Evolutionary conservation across 2,113 vertebrate genomes (phyloP).

Genomic region (Anarrhichthys ocellatus): DNA sequence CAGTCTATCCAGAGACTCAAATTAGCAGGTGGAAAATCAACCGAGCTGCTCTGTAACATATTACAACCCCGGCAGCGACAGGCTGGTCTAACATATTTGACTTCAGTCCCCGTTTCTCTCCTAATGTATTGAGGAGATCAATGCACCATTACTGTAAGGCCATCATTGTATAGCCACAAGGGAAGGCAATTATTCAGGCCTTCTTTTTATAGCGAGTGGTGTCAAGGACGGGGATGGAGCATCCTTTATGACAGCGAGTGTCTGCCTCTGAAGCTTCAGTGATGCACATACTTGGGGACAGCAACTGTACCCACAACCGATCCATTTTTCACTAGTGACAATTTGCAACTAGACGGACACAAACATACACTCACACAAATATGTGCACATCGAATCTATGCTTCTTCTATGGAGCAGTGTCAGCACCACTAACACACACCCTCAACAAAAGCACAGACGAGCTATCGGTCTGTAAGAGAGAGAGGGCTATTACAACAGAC

Average conservation of each 20-base stretch:
- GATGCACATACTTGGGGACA: constrained; percentile 45
- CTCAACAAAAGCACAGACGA: constrained; percentile 29
- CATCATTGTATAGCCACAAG: constrained; percentile 65
- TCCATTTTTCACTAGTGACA: constrained; percentile 28
- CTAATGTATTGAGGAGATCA: constrained; percentile 56
- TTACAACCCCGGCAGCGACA: not conserved
- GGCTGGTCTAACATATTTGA: constrained; percentile 13
- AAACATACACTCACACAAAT: not conserved
- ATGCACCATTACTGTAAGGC: constrained; percentile 52
- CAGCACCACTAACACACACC: constrained; percentile 6
- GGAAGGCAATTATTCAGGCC: constrained; percentile 70
- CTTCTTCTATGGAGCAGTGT: not conserved
- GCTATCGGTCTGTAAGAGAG: constrained; percentile 12
- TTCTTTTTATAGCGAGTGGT: constrained; percentile 74
- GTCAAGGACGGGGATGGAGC: constrained; percentile 70
- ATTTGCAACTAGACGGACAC: not conserved
- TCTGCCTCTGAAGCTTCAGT: constrained; percentile 47
- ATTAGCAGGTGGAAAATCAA: constrained; percentile 8
- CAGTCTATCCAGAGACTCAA: not conserved
- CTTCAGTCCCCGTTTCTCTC: constrained; percentile 27
- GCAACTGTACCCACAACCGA: constrained; percentile 10
- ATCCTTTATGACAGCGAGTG: constrained; percentile 52
- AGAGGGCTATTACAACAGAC: not conserved
- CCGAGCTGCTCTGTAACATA: not conserved
- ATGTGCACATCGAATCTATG: constrained; percentile 1